These are phyloP conservation scores for Meteorus colon DNA, from an alignment of 2,888 invertebrate species.

Conservation along the genomic window DNA sequence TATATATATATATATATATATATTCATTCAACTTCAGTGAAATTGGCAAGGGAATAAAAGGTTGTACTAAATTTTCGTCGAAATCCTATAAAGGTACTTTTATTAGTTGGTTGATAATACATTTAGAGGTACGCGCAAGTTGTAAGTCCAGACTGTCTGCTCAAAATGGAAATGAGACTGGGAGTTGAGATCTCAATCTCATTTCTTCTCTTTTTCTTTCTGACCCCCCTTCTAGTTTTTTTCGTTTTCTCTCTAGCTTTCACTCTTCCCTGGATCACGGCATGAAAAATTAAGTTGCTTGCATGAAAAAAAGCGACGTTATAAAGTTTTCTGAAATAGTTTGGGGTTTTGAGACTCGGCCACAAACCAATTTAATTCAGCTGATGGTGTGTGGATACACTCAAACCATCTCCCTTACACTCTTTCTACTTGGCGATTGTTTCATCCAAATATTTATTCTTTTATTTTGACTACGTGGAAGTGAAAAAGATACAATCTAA, in stretches of 20 bases:
- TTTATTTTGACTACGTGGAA: not conserved
- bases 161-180: constrained; percentile 44
- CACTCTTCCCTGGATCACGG: constrained; percentile 14
- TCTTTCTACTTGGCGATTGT: not conserved
- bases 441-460: not conserved
- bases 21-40: not conserved
- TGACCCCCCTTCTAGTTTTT: too few relatives aligned
- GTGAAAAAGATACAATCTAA: not conserved
- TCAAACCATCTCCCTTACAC: not conserved
- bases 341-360: not conserved
- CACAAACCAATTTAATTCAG: constrained; percentile 3
- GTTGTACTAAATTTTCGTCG: not conserved
- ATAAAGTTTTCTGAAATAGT: constrained; percentile 29
- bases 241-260: too few relatives aligned
- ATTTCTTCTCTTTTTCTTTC: not conserved
- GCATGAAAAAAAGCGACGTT: constrained; percentile 15
- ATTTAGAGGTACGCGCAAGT: constrained; percentile 1
- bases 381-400: constrained; percentile 2
- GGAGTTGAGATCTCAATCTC: not conserved
- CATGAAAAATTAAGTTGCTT: constrained; percentile 39
- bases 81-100: not conserved
- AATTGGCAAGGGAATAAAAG: constrained; percentile 8
- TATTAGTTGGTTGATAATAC: constrained; percentile 13
- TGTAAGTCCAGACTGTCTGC: constrained; percentile 37
- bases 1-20: not conserved